These are phyloP conservation scores for Myopa tessellatipennis DNA, from an alignment of 2,888 invertebrate species.

Conservation along the genomic window DNA sequence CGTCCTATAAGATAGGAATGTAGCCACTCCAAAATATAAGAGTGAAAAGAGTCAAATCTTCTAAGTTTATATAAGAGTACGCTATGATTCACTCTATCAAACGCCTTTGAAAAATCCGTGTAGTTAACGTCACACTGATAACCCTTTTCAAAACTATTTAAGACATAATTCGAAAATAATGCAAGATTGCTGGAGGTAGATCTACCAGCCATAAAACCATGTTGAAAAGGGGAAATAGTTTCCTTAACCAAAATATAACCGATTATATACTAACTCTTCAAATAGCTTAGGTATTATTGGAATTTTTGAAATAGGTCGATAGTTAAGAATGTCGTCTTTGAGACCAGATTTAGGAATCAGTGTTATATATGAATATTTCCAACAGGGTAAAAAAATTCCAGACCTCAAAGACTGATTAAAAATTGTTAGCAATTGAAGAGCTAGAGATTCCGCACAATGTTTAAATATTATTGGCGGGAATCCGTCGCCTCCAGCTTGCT, in stretches of 20 bases:
- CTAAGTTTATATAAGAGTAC: background rate
- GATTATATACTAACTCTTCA: background rate
- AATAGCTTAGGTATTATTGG: constrained; percentile 1
- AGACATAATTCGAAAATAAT: too few species aligned
- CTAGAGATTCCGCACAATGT: too few species aligned
- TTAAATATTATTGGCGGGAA: too few species aligned
- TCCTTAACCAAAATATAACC: background rate
- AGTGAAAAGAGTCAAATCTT: too few species aligned
- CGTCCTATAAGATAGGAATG: too few species aligned
- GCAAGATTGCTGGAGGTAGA: too few species aligned
- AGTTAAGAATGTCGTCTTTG: background rate
- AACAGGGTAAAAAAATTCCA: background rate
- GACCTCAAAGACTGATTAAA: too few species aligned
- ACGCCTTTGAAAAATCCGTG: constrained; percentile 13
- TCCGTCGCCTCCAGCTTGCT: background rate
- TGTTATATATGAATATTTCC: constrained; percentile 12
- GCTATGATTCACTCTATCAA: background rate
- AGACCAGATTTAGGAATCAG: constrained; percentile 4
- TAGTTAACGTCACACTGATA: background rate
- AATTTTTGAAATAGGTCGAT: background rate
- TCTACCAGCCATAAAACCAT: too few species aligned
- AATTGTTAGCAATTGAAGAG: too few species aligned
- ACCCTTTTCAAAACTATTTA: too few species aligned
- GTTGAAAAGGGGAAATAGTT: background rate
- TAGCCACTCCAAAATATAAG: too few species aligned